Percentiles rank a stretch among this genome's conserved stretches.
Evolutionary conservation across 2,113 vertebrate genomes (phyloP).

Genomic region (Urocynchramus pylzowi): DNA sequence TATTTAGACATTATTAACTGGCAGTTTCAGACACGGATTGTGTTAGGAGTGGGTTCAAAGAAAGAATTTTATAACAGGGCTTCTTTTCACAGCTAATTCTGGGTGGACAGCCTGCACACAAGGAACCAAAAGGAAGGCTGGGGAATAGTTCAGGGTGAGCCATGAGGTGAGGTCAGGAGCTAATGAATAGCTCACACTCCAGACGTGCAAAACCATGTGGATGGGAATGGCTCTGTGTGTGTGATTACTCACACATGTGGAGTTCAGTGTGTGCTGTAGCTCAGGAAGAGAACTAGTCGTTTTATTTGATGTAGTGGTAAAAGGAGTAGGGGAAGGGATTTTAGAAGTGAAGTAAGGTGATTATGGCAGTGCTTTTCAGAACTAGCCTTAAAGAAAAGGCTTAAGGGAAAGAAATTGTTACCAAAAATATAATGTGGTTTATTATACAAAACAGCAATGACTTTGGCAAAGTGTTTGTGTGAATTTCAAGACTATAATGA

Average conservation of each 20-base stretch:
- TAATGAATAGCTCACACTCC: constrained; percentile 16
- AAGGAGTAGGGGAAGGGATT: not conserved
- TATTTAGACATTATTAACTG: constrained; percentile 30
- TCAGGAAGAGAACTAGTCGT: not conserved
- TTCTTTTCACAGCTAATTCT: not conserved
- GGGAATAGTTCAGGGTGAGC: not conserved
- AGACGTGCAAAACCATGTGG: not conserved
- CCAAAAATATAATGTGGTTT: not conserved
- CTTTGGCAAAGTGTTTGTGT: not conserved
- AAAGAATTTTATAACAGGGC: not conserved
- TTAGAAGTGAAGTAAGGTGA: not conserved
- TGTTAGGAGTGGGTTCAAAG: constrained; percentile 11
- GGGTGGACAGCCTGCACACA: not conserved
- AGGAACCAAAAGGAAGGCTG: not conserved
- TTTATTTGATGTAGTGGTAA: constrained; percentile 13
- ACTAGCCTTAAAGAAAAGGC: not conserved
- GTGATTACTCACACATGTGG: constrained; percentile 4
- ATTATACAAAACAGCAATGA: not conserved
- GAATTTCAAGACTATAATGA: not conserved
- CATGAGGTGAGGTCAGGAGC: not conserved
- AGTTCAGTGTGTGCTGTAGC: not conserved
- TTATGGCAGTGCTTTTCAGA: not conserved
- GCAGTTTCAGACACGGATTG: not conserved
- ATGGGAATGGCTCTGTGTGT: not conserved
- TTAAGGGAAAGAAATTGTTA: not conserved